A percentile compares a stretch with the other conserved stretches of the same genome.
Conservation (phyloP, 2,113 vertebrate species). For the Callospermophilus lateralis region DNA sequence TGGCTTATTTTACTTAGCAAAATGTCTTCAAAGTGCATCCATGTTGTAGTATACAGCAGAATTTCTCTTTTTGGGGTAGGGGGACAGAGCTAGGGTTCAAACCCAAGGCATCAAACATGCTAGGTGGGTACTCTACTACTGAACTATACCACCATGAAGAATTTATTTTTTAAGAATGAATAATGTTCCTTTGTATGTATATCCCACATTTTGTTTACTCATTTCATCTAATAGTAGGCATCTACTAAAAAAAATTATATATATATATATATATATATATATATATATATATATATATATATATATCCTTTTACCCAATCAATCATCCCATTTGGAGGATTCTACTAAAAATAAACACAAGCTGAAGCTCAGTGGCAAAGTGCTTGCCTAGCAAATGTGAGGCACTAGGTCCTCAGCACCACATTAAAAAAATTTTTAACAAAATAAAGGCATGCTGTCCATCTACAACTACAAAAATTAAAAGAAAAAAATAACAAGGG, state of each 20-base stretch:
- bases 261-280: not conserved
- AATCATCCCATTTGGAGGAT: not conserved
- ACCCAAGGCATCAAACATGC: no score
- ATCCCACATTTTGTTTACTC: not conserved
- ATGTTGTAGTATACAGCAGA: not conserved
- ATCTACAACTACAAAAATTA: no score
- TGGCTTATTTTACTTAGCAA: not conserved
- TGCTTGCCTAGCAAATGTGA: no score
- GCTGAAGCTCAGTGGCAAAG: no score
- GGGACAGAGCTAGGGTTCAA: no score
- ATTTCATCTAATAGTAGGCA: not conserved
- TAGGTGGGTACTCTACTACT: not conserved
- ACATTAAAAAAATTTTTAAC: no score
- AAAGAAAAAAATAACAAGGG: no score
- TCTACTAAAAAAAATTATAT: not conserved
- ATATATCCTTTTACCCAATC: not conserved
- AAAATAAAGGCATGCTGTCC: no score
- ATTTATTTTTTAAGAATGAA: not conserved
- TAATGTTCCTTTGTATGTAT: not conserved
- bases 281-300: not conserved
- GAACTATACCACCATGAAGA: not conserved
- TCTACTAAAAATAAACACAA: not conserved
- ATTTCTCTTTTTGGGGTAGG: not conserved
- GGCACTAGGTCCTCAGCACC: no score
- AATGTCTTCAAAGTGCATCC: not conserved